phyloP scores from a whole-genome alignment of 2,888 invertebrate genomes.

The Magallana nippona region DNA sequence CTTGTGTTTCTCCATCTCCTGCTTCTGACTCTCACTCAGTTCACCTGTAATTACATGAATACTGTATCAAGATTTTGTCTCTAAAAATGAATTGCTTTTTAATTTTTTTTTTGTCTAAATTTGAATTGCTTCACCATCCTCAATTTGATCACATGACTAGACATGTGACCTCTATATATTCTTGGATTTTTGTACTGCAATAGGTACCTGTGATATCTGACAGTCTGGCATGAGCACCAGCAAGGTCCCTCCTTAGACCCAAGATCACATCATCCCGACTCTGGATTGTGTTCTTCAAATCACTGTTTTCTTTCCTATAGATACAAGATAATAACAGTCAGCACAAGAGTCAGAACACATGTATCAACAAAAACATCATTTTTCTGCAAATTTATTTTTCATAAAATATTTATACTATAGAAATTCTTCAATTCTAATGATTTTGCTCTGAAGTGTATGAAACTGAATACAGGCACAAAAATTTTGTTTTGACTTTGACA shows the following conservation, averaged over 20 bases:
- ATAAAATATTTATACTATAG: background rate
- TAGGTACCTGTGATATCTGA: conserved; percentile 77
- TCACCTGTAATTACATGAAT: conserved; percentile 68
- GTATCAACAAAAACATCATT: background rate
- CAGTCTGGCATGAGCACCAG: conserved; percentile 77
- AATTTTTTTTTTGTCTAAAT: too few relatives aligned
- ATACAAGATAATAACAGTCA: background rate
- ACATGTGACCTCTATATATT: too few relatives aligned
- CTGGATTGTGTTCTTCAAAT: conserved; percentile 73
- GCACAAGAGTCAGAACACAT: too few relatives aligned
- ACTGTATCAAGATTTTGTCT: background rate
- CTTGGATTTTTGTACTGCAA: too few relatives aligned
- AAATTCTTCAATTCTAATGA: too few relatives aligned
- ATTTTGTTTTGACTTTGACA: background rate
- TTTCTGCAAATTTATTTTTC: background rate
- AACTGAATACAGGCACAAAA: too few relatives aligned
- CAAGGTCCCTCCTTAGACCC: conserved; percentile 76
- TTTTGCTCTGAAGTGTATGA: too few relatives aligned
- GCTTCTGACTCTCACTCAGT: conserved; percentile 78
- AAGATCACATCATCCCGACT: conserved; percentile 77
- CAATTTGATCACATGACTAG: too few relatives aligned
- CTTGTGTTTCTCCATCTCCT: conserved; percentile 76
- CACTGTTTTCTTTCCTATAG: conserved; percentile 75
- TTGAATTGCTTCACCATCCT: too few relatives aligned
- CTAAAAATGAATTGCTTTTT: background rate